phyloP scores from a whole-genome alignment of 2,888 invertebrate genomes.

The Xanthorhoe spadicearia region DNA sequence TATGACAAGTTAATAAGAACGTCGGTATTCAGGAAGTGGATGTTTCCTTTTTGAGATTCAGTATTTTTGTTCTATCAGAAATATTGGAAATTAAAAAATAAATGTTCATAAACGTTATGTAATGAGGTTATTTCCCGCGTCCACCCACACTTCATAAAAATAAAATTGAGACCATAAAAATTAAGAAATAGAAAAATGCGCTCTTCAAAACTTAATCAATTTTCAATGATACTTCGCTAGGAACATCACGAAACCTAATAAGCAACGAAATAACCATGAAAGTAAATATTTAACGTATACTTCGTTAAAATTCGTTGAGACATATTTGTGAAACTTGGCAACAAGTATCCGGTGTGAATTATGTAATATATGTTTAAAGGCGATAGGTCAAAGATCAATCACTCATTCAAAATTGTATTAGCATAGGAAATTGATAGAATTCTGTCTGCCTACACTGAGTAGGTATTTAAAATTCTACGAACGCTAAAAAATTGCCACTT shows the following conservation, averaged over 20 bases:
- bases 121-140: too few relatives aligned
- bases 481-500: not conserved
- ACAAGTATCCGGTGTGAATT: not conserved
- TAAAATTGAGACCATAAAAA: too few relatives aligned
- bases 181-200: too few relatives aligned
- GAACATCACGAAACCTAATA: not conserved
- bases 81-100: too few relatives aligned
- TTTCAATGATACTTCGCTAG: too few relatives aligned
- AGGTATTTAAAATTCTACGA: not conserved
- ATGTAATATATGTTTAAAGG: not conserved
- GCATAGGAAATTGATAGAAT: not conserved
- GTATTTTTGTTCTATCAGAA: too few relatives aligned
- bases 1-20: slow-evolving; percentile 35
- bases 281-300: not conserved
- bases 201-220: too few relatives aligned
- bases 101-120: too few relatives aligned
- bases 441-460: not conserved
- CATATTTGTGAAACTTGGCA: not conserved
- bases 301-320: not conserved
- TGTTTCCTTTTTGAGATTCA: too few relatives aligned
- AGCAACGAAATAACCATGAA: not conserved
- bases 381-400: not conserved
- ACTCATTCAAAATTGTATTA: not conserved
- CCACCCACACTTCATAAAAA: too few relatives aligned
- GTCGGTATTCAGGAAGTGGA: slow-evolving; percentile 14